Percentiles rank a stretch among this genome's conserved stretches.
These are phyloP conservation scores for Octopus sinensis DNA, from an alignment of 1,140 invertebrate genomes.

Conservation along the genomic window DNA sequence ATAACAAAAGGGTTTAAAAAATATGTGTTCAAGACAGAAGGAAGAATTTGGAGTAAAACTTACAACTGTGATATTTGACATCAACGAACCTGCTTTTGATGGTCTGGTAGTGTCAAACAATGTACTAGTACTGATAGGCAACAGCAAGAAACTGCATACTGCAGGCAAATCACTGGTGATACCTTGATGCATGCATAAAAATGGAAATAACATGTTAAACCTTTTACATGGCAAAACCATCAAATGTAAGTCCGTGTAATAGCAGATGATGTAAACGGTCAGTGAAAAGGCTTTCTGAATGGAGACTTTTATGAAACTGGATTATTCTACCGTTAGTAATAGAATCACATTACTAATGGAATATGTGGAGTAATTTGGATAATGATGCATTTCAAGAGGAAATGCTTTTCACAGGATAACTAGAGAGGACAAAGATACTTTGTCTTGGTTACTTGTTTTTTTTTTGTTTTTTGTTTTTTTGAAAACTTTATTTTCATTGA, in stretches of 20 bases:
- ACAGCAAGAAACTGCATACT: neutral
- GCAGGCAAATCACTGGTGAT: neutral
- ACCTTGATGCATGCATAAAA: neutral
- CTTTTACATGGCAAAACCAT: neutral
- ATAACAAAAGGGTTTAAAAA: no score
- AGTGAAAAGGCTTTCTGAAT: neutral
- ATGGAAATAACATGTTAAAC: neutral
- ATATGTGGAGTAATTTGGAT: slow-evolving; percentile 1
- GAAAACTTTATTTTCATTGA: neutral
- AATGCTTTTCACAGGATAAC: neutral
- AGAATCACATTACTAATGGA: neutral
- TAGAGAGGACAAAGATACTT: neutral
- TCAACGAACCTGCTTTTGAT: neutral
- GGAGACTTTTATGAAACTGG: neutral
- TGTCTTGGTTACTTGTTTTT: neutral
- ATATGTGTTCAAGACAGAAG: neutral
- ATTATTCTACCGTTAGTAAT: neutral
- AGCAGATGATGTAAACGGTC: slow-evolving; percentile 4
- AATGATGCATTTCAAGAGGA: slow-evolving; percentile 5
- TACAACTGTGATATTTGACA: neutral
- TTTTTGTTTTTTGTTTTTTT: neutral
- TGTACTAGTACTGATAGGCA: neutral
- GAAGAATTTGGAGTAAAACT: neutral
- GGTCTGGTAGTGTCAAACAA: neutral
- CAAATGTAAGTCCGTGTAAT: neutral